A percentile compares a stretch with the other conserved stretches of the same genome.
Evolutionary conservation across 2,888 invertebrate species (phyloP).

Genomic region (Papilio elwesi): DNA sequence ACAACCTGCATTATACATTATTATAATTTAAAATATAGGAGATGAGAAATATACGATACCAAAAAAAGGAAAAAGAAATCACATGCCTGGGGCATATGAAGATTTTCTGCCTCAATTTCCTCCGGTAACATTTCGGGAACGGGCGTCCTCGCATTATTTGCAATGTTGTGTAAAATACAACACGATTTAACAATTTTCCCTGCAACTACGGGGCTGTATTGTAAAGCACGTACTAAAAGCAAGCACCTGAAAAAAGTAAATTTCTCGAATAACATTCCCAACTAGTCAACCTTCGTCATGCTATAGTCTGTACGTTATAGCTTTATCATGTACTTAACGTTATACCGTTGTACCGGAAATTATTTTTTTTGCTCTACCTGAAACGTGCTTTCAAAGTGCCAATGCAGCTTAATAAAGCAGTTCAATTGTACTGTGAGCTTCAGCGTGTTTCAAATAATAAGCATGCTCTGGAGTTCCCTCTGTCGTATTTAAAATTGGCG

Average conservation of each 20-base stretch:
- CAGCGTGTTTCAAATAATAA: background rate
- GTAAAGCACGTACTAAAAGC: background rate
- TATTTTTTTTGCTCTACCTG: background rate
- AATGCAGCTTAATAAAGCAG: no score
- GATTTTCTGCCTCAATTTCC: background rate
- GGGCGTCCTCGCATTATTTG: background rate
- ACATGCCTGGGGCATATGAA: background rate
- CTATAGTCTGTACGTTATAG: background rate
- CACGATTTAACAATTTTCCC: slow-evolving; percentile 3
- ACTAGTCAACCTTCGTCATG: no score
- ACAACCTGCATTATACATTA: background rate
- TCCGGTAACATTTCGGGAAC: background rate
- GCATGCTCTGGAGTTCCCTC: slow-evolving; percentile 1
- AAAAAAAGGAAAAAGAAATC: background rate
- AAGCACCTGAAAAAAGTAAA: slow-evolving; percentile 1
- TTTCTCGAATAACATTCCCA: no score
- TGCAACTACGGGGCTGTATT: background rate
- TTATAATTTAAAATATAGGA: background rate
- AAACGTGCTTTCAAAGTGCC: background rate
- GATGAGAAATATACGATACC: no score
- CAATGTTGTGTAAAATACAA: slow-evolving; percentile 6
- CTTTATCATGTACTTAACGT: no score
- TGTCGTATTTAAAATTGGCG: slow-evolving; percentile 1
- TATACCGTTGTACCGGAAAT: no score
- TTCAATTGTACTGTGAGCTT: slow-evolving; percentile 1